Evolutionary conservation across 2,797 vertebrate species (phyloP).

Genomic region (Danionella dracula): DNA sequence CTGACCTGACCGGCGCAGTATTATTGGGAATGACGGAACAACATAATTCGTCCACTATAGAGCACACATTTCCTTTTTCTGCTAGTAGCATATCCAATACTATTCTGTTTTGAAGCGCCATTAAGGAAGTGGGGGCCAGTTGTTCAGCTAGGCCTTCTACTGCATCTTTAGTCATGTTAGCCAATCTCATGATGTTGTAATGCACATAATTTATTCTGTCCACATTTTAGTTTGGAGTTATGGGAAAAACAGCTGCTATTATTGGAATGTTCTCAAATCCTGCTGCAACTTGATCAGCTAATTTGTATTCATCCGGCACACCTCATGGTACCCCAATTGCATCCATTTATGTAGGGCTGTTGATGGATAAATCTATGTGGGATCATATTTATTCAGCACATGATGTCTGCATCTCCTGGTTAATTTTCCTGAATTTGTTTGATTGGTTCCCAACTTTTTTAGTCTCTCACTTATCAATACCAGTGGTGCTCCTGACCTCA

Average conservation of each 20-base stretch:
- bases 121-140: not conserved
- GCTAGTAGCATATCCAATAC: too few relatives aligned
- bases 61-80: too few relatives aligned
- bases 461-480: not conserved
- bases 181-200: too few relatives aligned
- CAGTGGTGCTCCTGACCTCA: not conserved
- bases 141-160: not conserved
- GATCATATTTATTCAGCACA: too few relatives aligned
- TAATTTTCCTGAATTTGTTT: too few relatives aligned
- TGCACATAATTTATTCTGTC: constrained; percentile 1
- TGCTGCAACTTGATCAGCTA: too few relatives aligned
- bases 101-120: not conserved
- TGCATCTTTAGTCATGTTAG: not conserved
- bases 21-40: too few relatives aligned
- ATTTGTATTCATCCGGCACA: not conserved
- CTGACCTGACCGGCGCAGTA: too few relatives aligned
- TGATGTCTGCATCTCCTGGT: not conserved
- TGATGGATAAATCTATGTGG: not conserved
- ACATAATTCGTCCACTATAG: too few relatives aligned
- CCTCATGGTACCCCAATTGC: not conserved
- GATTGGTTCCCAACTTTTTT: too few relatives aligned
- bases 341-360: not conserved
- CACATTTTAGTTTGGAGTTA: not conserved
- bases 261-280: too few relatives aligned
- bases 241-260: not conserved